Evolutionary conservation across 2,888 invertebrate genomes (phyloP), one percentile per base, ranked within the genome.

Genomic region (Euphydryas editha): DNA sequence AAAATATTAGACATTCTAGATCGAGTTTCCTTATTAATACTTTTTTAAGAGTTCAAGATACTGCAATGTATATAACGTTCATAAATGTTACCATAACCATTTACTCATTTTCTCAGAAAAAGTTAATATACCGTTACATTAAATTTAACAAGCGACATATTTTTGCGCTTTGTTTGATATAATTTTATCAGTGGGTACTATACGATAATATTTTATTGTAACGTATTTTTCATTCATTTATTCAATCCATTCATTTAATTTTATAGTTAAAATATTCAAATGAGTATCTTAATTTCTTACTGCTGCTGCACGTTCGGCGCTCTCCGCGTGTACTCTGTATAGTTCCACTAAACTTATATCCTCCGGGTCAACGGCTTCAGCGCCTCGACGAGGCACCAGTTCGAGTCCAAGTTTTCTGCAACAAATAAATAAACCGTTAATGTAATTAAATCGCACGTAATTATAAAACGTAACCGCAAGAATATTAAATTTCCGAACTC

Each of bases 361-460:
- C 79, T 97, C 97, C 37, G 97, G 96, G 83, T 98, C 97, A 44
- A 98, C 98, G 85, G 97, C 97, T 81, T 97, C 95, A 30, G 97
- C 96, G 39, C 97, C 97, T 72, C 96, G 95, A 30, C 99, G 94
- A 0, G 99, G 99, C 24, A 99, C 98, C 81, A 99, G 88, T 88
- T 99, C 99, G 81, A 99, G 87, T 0, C 97, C 97, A 59, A 99
- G 94, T 93, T 98, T 97, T 85, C 98, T 98, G 93, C 47, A 83
- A 87, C 24, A 39, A 65, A 61, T 58, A 49, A 42, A 58, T 18
- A n/a, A 56, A 39, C 13, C 42, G 37, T 49, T 37, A 39, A 49
- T 15, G 17, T 36, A 13, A 37, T 37, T 36, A 20, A n/a, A 18
- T 11, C 11, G 20, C 47, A 13, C 47, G 20, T 21, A 47, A 47